These are phyloP conservation scores for Ptyas mucosa DNA, from an alignment of 2,113 vertebrate species.

Conservation along the genomic window DNA sequence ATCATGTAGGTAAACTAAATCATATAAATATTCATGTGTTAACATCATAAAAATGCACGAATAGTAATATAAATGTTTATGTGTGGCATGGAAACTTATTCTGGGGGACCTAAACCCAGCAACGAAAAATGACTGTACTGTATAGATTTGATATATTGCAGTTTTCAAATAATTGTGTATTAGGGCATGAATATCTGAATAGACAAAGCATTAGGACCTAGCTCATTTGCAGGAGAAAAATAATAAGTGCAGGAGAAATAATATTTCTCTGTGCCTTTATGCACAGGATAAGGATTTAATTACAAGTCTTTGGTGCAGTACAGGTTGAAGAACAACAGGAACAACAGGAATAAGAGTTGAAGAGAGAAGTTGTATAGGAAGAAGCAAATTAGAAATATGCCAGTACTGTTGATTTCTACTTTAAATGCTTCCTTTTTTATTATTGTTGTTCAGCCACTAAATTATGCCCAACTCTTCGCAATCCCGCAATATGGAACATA, in stretches of 20 bases:
- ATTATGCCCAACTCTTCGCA: neutral
- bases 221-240: neutral
- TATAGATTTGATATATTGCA: constrained; percentile 16
- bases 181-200: neutral
- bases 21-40: neutral
- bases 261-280: neutral
- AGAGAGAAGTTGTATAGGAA: neutral
- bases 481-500: neutral
- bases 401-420: neutral
- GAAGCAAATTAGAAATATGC: neutral
- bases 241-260: neutral
- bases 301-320: neutral
- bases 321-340: neutral
- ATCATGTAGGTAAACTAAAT: neutral
- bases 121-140: neutral
- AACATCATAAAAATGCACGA: neutral
- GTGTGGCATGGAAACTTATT: neutral
- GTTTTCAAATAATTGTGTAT: neutral
- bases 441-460: neutral
- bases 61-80: neutral
- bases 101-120: neutral
- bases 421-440: neutral
- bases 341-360: neutral
- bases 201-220: neutral
- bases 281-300: neutral